Evolutionary conservation across 2,888 invertebrate species (phyloP).

Genomic region (Drosophila bunnanda): DNA sequence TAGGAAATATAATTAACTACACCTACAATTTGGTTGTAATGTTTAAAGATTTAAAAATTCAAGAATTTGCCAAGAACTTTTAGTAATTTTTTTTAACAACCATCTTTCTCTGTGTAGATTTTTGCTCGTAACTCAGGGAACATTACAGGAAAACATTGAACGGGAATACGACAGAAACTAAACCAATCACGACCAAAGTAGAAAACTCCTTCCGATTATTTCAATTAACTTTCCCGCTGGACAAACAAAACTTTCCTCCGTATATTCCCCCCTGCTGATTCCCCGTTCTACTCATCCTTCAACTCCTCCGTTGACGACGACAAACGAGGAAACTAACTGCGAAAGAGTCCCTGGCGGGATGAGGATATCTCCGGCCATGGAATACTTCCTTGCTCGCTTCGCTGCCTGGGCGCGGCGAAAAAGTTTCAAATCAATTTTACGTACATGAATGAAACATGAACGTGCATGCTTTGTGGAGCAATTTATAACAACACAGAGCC

Average conservation of each 20-base stretch:
- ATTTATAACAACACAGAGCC: slow-evolving; percentile 60
- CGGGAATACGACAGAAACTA: slow-evolving; percentile 52
- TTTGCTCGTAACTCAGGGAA: not conserved
- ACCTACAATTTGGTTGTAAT: no score
- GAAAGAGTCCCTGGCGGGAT: not conserved
- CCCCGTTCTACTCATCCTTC: not conserved
- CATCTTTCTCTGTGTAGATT: not conserved
- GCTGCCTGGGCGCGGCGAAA: slow-evolving; percentile 44
- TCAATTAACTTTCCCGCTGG: slow-evolving; percentile 69
- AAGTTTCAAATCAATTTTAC: slow-evolving; percentile 76
- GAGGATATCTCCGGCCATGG: slow-evolving; percentile 14
- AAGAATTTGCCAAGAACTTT: no score
- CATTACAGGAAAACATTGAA: slow-evolving; percentile 27
- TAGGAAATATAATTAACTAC: not conserved
- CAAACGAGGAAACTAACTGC: slow-evolving; percentile 42
- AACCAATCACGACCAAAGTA: slow-evolving; percentile 61
- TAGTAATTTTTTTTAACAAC: no score
- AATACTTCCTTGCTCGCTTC: slow-evolving; percentile 40
- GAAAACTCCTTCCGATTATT: slow-evolving; percentile 72
- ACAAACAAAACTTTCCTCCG: slow-evolving; percentile 49
- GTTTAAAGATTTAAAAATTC: no score
- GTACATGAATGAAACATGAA: slow-evolving; percentile 77
- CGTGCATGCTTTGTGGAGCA: slow-evolving; percentile 68
- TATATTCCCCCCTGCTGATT: no score
- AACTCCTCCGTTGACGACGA: slow-evolving; percentile 22